Evolutionary conservation across 1,140 invertebrate species (phyloP).

Genomic region (Rhizoglyphus robini): DNA sequence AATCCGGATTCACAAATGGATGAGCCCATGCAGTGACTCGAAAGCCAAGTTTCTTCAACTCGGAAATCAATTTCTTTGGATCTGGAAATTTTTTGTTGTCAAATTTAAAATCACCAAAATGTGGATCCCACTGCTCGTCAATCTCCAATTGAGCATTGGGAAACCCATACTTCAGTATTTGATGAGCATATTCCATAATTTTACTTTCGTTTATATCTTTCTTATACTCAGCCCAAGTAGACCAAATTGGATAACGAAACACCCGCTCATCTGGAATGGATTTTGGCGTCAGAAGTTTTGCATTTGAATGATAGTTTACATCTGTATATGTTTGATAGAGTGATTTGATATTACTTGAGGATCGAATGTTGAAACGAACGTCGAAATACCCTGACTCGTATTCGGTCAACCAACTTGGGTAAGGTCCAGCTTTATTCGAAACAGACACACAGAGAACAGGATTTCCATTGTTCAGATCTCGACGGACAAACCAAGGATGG

Average conservation of each 20-base stretch:
- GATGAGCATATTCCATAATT: constrained; percentile 53
- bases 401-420: too few relatives aligned
- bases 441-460: constrained; percentile 4
- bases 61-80: constrained; percentile 37
- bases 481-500: neutral
- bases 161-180: constrained; percentile 54
- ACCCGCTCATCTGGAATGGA: too few relatives aligned
- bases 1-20: constrained; percentile 59
- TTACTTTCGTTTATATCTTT: constrained; percentile 51
- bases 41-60: constrained; percentile 50
- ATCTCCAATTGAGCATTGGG: constrained; percentile 68
- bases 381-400: too few relatives aligned
- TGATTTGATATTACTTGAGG: too few relatives aligned
- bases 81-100: constrained; percentile 56
- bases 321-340: too few relatives aligned
- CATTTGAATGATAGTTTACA: too few relatives aligned
- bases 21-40: constrained; percentile 70
- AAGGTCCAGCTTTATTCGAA: too few relatives aligned
- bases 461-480: neutral
- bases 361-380: too few relatives aligned
- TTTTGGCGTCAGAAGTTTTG: too few relatives aligned
- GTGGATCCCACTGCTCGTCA: constrained; percentile 77
- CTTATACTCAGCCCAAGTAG: too few relatives aligned
- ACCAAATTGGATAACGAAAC: too few relatives aligned
- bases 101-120: constrained; percentile 69